Conservation (phyloP, 2,113 vertebrate genomes). For the Xenopus borealis region DNA sequence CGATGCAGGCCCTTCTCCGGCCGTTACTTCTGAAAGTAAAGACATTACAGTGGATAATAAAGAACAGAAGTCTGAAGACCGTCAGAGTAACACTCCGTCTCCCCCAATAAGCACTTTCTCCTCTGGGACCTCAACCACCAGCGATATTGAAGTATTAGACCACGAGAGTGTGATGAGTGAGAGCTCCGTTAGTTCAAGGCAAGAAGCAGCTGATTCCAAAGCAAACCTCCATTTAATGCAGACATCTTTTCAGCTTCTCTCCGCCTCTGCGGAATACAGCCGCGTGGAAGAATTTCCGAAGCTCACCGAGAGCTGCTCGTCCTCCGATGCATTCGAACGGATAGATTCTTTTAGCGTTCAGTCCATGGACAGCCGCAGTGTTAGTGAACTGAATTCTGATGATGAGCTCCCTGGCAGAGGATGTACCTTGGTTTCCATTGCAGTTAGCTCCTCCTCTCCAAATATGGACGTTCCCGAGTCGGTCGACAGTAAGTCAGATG, state of each 20-base stretch:
- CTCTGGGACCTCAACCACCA: conserved; percentile 96
- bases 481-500: conserved; percentile 55
- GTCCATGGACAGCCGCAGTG: conserved; percentile 93
- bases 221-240: conserved; percentile 91
- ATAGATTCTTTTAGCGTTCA: conserved; percentile 96
- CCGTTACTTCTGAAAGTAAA: conserved; percentile 63
- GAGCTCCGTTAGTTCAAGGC: conserved; percentile 92
- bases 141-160: conserved; percentile 96
- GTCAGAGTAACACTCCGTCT: conserved; percentile 93
- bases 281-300: conserved; percentile 91
- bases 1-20: conserved; percentile 48
- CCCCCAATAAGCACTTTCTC: conserved; percentile 94
- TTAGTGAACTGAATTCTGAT: conserved; percentile 97
- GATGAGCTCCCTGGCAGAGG: conserved; percentile 84
- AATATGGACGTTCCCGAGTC: conserved; percentile 53
- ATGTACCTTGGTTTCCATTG: conserved; percentile 74
- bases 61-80: conserved; percentile 86
- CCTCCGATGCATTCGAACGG: conserved; percentile 95
- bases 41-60: conserved; percentile 73
- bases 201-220: conserved; percentile 86
- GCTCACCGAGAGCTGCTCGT: conserved; percentile 89
- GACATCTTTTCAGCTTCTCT: conserved; percentile 93
- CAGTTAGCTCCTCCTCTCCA: conserved; percentile 60
- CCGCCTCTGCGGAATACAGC: conserved; percentile 84
- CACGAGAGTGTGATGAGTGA: conserved; percentile 96